Evolutionary conservation across 1,140 invertebrate genomes (phyloP).

Genomic region (Oedothorax gibbosus): DNA sequence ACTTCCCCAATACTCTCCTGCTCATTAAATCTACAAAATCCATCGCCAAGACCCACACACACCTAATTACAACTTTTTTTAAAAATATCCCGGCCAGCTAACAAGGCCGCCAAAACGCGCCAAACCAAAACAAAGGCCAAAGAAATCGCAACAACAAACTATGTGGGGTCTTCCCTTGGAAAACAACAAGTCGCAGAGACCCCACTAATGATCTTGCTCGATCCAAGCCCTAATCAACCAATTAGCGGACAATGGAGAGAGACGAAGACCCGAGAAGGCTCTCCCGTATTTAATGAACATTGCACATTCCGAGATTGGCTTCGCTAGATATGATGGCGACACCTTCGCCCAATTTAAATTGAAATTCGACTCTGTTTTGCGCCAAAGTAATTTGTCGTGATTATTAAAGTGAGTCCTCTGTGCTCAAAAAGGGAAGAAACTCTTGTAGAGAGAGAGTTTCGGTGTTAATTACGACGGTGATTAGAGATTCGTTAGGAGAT

Average conservation of each 20-base stretch:
- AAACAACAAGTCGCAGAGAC: constrained; percentile 26
- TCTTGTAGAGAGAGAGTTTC: constrained; percentile 56
- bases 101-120: no score
- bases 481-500: constrained; percentile 56
- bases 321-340: constrained; percentile 37
- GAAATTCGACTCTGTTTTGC: constrained; percentile 48
- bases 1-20: no score
- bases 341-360: constrained; percentile 52
- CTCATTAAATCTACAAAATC: not conserved
- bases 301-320: constrained; percentile 52
- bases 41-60: not conserved
- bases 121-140: no score
- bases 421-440: not conserved
- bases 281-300: constrained; percentile 51
- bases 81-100: no score
- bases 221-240: constrained; percentile 58
- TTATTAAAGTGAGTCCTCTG: constrained; percentile 39
- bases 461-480: constrained; percentile 58
- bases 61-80: no score
- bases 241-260: constrained; percentile 56
- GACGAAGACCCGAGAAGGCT: not conserved
- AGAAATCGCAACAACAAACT: no score
- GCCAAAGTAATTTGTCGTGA: constrained; percentile 53
- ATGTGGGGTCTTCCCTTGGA: no score
- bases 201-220: constrained; percentile 48